Conservation (phyloP, 2,888 invertebrate species). For the Bombylius major region DNA sequence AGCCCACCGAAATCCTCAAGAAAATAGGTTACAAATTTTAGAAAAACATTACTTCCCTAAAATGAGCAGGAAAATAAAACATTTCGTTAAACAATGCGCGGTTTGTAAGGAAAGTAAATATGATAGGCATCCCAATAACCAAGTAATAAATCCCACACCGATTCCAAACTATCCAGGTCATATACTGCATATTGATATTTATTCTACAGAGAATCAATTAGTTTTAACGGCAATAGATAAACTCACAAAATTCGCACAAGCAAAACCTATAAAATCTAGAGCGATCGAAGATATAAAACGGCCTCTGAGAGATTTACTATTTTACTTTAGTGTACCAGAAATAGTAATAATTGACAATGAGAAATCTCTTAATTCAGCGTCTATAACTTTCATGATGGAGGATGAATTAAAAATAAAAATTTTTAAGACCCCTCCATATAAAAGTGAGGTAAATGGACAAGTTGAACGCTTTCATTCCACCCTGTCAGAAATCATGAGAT, state of each 20-base stretch:
- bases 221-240: constrained; percentile 8
- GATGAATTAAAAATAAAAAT: too few relatives aligned
- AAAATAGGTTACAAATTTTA: constrained; percentile 12
- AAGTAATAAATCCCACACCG: too few relatives aligned
- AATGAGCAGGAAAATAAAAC: too few relatives aligned
- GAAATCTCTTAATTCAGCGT: too few relatives aligned
- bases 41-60: neutral
- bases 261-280: constrained; percentile 3
- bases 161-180: too few relatives aligned
- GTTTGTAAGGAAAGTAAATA: constrained; percentile 7
- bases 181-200: too few relatives aligned
- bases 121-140: neutral
- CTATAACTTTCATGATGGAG: too few relatives aligned
- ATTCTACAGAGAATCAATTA: neutral
- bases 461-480: constrained; percentile 9
- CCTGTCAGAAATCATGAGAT: constrained; percentile 6
- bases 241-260: constrained; percentile 4
- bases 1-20: constrained; percentile 7
- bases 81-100: too few relatives aligned
- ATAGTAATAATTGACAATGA: constrained; percentile 4
- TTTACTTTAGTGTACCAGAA: constrained; percentile 2
- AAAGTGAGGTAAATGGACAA: too few relatives aligned
- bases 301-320: constrained; percentile 1
- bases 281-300: constrained; percentile 2
- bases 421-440: too few relatives aligned